Conservation (phyloP, 2,888 invertebrate genomes). For the Zeuzera pyrina region DNA sequence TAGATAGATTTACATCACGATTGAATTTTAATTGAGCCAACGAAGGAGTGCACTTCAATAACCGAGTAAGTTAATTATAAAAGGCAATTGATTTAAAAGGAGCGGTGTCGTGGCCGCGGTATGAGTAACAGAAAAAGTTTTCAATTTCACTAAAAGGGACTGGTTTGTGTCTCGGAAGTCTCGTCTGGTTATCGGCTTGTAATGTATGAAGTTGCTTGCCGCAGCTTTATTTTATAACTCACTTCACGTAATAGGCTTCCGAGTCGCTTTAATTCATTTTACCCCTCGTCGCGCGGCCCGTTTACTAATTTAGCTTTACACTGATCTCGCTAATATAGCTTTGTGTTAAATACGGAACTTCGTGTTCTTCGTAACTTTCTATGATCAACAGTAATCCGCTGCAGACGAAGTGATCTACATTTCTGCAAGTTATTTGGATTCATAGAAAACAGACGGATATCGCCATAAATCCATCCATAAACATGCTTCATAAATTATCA, state of each 20-base stretch:
- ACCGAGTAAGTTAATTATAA: conserved; percentile 69
- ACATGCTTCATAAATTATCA: conserved; percentile 72
- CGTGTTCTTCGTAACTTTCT: no score
- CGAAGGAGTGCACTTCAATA: conserved; percentile 63
- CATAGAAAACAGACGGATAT: conserved; percentile 34
- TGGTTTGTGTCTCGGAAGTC: conserved; percentile 73
- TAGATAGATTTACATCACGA: conserved; percentile 60
- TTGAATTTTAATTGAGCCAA: conserved; percentile 65
- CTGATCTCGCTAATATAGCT: conserved; percentile 16
- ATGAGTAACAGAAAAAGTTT: conserved; percentile 73
- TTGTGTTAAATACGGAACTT: background rate
- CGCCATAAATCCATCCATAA: conserved; percentile 63
- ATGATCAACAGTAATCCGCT: no score
- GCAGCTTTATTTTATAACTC: conserved; percentile 70
- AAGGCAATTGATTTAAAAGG: conserved; percentile 72
- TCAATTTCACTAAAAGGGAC: conserved; percentile 75
- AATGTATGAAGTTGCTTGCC: conserved; percentile 70
- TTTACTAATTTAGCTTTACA: conserved; percentile 42
- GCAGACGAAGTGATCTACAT: no score
- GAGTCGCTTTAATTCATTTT: conserved; percentile 62
- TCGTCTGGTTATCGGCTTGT: conserved; percentile 73
- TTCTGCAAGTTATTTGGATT: no score
- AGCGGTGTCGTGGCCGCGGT: conserved; percentile 62
- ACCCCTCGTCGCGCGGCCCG: conserved; percentile 32
- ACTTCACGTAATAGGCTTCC: conserved; percentile 66